Evolutionary conservation across 2,888 invertebrate genomes (phyloP), one percentile per base, ranked within the genome.

Genomic region (Rambutsinella grinnellia): DNA sequence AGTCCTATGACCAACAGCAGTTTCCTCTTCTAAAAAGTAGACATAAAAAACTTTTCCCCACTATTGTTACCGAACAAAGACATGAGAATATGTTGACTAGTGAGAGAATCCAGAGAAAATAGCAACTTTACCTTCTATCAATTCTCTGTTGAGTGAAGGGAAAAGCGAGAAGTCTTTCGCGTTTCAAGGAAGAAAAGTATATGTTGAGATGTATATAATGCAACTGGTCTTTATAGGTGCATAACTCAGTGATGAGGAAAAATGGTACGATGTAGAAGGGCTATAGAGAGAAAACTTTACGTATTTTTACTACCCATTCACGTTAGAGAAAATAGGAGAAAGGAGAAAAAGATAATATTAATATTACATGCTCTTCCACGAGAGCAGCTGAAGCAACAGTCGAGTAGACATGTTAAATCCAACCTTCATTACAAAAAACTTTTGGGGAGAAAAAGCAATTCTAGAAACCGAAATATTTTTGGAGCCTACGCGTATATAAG

Each of bases 171-270:
- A n/a, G n/a, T n/a, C n/a, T 56, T 56, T 28, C 56, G 6, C n/a
- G 2, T n/a, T 8, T 17, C 54, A 2, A 54, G n/a, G 28, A 28
- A 26, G 23, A 53, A 60, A 44, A 24, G 36, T 24, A 49, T n/a
- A n/a, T 27, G 19, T 49, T n/a, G 53, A 27, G 19, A 27, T 8
- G 47, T 27, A 65, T 51, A 57, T 13, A 57, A 60, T 60, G 75
- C 75, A 75, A 75, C 75, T 75, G 75, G 75, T 75, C 51, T 75
- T 75, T 69, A 57, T 75, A 75, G 67, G 56, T 68, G 36, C 62
- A 67, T 58, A 74, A 24, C 60, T 65, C 71, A 72, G 65, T 53
- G 58, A 65, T 24, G 71, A 72, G 53, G 65, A 70, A 72, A 74
- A 74, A 10, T 27, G 21, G 60, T 60, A 23, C 58, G 27, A 60